Evolutionary conservation across 2,888 invertebrate genomes (phyloP), one percentile per base, ranked within the genome.

Genomic region (Galeruca laticollis): DNA sequence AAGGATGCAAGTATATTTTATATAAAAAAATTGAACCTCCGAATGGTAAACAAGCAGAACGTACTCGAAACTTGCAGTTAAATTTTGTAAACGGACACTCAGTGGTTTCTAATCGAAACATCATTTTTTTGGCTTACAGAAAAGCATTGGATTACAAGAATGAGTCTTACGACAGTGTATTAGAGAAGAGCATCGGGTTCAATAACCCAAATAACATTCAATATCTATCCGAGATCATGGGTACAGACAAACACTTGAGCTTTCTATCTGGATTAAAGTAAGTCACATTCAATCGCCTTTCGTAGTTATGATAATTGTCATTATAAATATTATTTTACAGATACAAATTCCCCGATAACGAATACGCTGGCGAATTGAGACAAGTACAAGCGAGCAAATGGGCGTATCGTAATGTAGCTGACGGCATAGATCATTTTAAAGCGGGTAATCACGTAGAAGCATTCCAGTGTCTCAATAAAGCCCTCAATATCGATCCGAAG

Each of bases 381-480:
- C 95, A 95, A 86, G 90, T 92, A 21, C 97, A 98, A 87, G 96
- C 96, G 59, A 94, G 94, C 84, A 95, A 95, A 85, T 96, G 96
- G 95, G 97, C 97, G 1, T 95, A 96, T 86, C 91, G 94, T 84
- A 89, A 88, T 82, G 97, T 98, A 26, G 95, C 96, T n/a, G 95
- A 97, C 85, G 98, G 98, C 26, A 97, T 98, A 80, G 94, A 94
- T 82, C 94, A 95, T 87, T 97, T 97, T 87, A 98, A 98, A 86
- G 92, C 93, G 56, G 96, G 96, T 54, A 90, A 94, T 78, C 96
- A 96, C 85, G 93, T 95, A 0, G 98, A 98, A 87, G 98, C 98
- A 43, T 95, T 97, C 86, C 96, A 96, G 84, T 96, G 96, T 82
- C 88, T 97, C 52, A 97, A 97, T 85, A 96, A 95, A 85, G 98